Percentiles rank a stretch among this genome's conserved stretches.
Conservation (phyloP, 2,888 invertebrate genomes). For the Lutraria lutraria region DNA sequence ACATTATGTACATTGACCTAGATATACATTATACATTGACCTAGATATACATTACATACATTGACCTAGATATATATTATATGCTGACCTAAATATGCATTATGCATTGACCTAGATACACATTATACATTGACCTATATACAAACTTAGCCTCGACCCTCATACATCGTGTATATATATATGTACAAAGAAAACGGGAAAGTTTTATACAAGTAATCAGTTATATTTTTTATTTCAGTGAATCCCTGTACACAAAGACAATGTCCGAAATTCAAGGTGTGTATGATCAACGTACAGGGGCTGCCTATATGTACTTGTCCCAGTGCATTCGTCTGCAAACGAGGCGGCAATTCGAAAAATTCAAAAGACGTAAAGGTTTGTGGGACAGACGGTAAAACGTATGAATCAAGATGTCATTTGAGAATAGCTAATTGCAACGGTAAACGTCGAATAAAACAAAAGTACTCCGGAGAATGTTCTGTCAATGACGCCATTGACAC, state of each 20-base stretch:
- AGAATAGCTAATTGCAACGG: slow-evolving; percentile 76
- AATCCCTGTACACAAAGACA: slow-evolving; percentile 79
- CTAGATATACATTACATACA: not conserved
- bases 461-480: slow-evolving; percentile 66
- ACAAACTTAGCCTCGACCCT: not conserved
- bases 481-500: slow-evolving; percentile 20
- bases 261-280: slow-evolving; percentile 84
- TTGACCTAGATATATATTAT: not conserved
- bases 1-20: not conserved
- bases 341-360: slow-evolving; percentile 47
- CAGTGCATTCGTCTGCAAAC: slow-evolving; percentile 79
- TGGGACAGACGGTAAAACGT: slow-evolving; percentile 81
- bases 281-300: slow-evolving; percentile 84
- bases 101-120: not conserved
- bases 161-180: no score
- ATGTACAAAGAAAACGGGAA: no score
- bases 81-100: not conserved
- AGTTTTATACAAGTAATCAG: no score
- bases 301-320: slow-evolving; percentile 85
- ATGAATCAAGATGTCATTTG: slow-evolving; percentile 79
- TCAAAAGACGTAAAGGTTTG: slow-evolving; percentile 71
- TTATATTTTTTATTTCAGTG: slow-evolving; percentile 60
- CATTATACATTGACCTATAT: not conserved
- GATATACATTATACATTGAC: not conserved
- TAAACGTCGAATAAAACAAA: slow-evolving; percentile 72